Evolutionary conservation across 2,888 invertebrate species (phyloP).

Genomic region (Caenorhabditis sp.): DNA sequence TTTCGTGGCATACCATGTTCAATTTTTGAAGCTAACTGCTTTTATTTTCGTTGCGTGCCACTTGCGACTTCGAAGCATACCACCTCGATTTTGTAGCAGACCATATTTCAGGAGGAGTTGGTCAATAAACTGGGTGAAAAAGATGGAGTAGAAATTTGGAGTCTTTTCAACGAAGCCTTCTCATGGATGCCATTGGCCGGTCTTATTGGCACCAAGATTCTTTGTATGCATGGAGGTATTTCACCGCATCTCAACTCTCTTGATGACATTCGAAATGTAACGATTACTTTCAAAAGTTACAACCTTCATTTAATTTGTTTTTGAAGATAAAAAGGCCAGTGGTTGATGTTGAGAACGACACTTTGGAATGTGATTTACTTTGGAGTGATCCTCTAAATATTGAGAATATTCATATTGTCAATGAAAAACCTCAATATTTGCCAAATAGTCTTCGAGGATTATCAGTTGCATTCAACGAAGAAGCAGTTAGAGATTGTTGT

Average conservation of each 20-base stretch:
- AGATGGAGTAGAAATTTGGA: constrained; percentile 17
- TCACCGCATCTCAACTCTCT: constrained; percentile 22
- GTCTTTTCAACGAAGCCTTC: constrained; percentile 35
- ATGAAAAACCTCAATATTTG: neutral
- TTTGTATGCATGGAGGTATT: constrained; percentile 51
- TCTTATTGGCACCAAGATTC: constrained; percentile 29
- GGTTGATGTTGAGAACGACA: neutral
- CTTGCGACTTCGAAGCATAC: neutral
- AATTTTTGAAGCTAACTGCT: too few relatives aligned
- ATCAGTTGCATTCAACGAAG: constrained; percentile 23
- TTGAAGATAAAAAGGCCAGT: constrained; percentile 41
- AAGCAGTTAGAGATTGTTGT: constrained; percentile 23
- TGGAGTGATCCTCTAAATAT: constrained; percentile 38
- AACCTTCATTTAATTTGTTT: neutral
- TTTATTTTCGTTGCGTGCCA: too few relatives aligned
- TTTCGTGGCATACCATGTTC: neutral
- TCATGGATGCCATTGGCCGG: constrained; percentile 37
- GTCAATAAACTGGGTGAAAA: neutral
- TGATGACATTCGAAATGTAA: constrained; percentile 28
- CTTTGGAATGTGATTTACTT: constrained; percentile 29
- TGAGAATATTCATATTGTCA: neutral
- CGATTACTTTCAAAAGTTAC: neutral
- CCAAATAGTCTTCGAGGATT: constrained; percentile 19
- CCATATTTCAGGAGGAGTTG: constrained; percentile 7
- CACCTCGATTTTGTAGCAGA: neutral